Evolutionary conservation across 2,888 invertebrate genomes (phyloP).

Genomic region (Andrena praecox): DNA sequence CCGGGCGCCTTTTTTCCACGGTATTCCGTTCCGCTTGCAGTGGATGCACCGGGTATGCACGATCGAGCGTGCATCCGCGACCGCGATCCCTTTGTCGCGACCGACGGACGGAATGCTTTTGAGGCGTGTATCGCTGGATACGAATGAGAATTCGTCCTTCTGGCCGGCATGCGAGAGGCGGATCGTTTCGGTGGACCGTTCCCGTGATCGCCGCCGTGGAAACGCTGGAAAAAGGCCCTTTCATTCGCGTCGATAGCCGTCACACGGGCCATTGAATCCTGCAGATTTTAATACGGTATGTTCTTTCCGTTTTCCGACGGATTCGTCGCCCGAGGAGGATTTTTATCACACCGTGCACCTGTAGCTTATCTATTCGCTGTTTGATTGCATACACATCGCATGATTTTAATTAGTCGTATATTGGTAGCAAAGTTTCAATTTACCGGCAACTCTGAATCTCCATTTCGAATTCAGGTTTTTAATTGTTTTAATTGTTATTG

Average conservation of each 20-base stretch:
- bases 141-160: constrained; percentile 11
- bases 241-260: not conserved
- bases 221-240: not conserved
- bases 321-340: no score
- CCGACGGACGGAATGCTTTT: constrained; percentile 15
- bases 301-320: no score
- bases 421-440: no score
- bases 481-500: not conserved
- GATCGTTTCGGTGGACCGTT: constrained; percentile 5
- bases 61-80: constrained; percentile 52
- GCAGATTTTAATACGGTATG: not conserved
- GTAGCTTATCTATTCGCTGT: no score
- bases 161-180: not conserved
- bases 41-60: constrained; percentile 39
- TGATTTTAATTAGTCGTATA: no score
- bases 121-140: constrained; percentile 16
- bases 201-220: not conserved
- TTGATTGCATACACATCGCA: no score
- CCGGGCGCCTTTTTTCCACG: not conserved
- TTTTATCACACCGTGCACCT: no score
- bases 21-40: constrained; percentile 36
- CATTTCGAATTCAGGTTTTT: no score
- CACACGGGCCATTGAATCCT: not conserved
- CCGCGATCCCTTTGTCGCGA: constrained; percentile 12
- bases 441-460: no score